A percentile compares a stretch with the other conserved stretches of the same genome.
phyloP scores from a whole-genome alignment of 2,888 invertebrate species.

The Sussaba pulchella region DNA sequence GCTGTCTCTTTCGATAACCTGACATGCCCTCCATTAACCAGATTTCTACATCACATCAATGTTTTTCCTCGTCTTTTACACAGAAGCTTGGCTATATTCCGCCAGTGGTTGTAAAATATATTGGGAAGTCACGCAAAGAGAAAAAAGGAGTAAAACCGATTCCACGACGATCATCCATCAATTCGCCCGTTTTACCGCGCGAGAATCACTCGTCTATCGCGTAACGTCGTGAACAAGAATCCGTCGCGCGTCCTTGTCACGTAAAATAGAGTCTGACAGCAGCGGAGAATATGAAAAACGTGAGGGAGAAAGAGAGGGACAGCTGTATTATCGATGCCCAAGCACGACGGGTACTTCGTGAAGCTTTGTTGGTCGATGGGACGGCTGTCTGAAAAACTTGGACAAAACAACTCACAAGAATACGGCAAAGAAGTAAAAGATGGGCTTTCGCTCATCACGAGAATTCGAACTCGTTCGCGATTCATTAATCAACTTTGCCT shows the following conservation, averaged over 20 bases:
- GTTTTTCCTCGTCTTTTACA: not conserved
- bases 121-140: conserved; percentile 25
- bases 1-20: not conserved
- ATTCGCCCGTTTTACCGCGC: conserved; percentile 1
- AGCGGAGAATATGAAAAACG: conserved; percentile 32
- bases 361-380: conserved; percentile 38
- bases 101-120: not conserved
- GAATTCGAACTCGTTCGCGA: conserved; percentile 1
- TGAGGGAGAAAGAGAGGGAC: conserved; percentile 25
- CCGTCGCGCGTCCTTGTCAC: conserved; percentile 4
- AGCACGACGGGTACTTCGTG: conserved; percentile 8
- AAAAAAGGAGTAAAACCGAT: not conserved
- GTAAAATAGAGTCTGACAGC: conserved; percentile 45
- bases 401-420: conserved; percentile 25
- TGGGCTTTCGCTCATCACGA: not conserved
- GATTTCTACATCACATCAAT: not conserved
- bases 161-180: conserved; percentile 46
- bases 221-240: conserved; percentile 39
- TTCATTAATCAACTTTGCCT: conserved; percentile 56
- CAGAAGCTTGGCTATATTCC: conserved; percentile 4
- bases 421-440: not conserved
- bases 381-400: not conserved
- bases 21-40: conserved; percentile 9
- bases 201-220: conserved; percentile 38
- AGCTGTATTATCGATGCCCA: conserved; percentile 46